These are phyloP conservation scores for Melierax canorus DNA, from an alignment of 2,113 vertebrate genomes.

Conservation along the genomic window DNA sequence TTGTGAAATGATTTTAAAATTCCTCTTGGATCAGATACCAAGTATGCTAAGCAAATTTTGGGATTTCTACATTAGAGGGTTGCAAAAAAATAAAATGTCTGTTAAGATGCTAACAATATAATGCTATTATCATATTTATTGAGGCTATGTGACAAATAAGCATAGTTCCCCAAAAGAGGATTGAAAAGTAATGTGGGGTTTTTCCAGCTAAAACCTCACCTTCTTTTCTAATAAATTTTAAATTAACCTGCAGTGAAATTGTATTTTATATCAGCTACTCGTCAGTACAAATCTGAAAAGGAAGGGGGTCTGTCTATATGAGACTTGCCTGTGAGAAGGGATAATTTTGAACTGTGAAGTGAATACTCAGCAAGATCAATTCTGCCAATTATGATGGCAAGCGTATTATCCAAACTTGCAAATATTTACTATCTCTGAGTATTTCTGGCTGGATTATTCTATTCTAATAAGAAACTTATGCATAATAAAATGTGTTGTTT, in stretches of 20 bases:
- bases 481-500: neutral
- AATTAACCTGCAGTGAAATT: constrained; percentile 24
- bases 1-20: neutral
- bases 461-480: neutral
- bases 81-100: neutral
- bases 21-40: neutral
- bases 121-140: constrained; percentile 31
- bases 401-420: neutral
- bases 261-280: neutral
- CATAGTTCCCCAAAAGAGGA: constrained; percentile 12
- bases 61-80: neutral
- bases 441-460: constrained; percentile 4
- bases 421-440: constrained; percentile 4
- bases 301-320: neutral
- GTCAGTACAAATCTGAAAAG: neutral
- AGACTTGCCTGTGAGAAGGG: neutral
- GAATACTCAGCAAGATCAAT: constrained; percentile 15
- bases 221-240: constrained; percentile 40
- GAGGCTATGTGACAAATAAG: neutral
- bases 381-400: constrained; percentile 16
- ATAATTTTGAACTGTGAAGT: constrained; percentile 19
- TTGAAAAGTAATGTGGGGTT: neutral
- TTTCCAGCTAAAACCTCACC: neutral
- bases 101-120: neutral
- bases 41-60: neutral